Conservation (phyloP, 2,113 vertebrate species). For the Spea bombifrons region DNA sequence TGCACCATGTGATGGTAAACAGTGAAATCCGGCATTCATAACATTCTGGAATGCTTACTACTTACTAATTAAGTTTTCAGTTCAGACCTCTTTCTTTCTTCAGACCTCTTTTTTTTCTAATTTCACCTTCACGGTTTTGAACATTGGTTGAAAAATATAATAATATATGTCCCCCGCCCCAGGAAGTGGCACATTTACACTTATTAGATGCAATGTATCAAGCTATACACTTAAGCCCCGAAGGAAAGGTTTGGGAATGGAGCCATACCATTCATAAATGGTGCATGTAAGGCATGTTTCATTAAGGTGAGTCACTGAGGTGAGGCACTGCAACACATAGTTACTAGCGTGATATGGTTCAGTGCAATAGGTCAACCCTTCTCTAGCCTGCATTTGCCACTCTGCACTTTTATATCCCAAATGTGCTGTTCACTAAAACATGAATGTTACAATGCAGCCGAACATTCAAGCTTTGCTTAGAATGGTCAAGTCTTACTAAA, state of each 20-base stretch:
- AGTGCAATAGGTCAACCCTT: too few species aligned
- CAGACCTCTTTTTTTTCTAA: too few species aligned
- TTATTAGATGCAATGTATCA: background rate
- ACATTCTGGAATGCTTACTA: background rate
- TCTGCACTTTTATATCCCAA: too few species aligned
- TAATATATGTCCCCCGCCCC: too few species aligned
- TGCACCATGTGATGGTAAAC: background rate
- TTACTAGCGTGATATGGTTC: background rate
- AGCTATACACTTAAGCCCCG: slow-evolving; percentile 12
- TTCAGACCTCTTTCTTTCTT: too few species aligned
- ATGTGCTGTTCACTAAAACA: too few species aligned
- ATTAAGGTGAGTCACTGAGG: slow-evolving; percentile 33
- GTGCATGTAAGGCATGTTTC: slow-evolving; percentile 10
- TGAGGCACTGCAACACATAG: slow-evolving; percentile 18
- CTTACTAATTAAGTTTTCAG: background rate
- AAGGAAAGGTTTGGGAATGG: slow-evolving; percentile 24
- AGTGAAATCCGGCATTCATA: background rate
- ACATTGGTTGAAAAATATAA: too few species aligned
- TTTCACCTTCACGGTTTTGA: too few species aligned
- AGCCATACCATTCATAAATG: background rate
- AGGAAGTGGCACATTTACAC: slow-evolving; percentile 24
- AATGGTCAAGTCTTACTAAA: too few species aligned
- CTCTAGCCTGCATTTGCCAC: too few species aligned
- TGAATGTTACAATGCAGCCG: too few species aligned
- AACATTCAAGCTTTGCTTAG: too few species aligned